Percentiles rank a stretch among this genome's conserved stretches.
These are phyloP conservation scores for Armadillidium nasatum DNA, from an alignment of 1,140 invertebrate genomes.

Conservation along the genomic window DNA sequence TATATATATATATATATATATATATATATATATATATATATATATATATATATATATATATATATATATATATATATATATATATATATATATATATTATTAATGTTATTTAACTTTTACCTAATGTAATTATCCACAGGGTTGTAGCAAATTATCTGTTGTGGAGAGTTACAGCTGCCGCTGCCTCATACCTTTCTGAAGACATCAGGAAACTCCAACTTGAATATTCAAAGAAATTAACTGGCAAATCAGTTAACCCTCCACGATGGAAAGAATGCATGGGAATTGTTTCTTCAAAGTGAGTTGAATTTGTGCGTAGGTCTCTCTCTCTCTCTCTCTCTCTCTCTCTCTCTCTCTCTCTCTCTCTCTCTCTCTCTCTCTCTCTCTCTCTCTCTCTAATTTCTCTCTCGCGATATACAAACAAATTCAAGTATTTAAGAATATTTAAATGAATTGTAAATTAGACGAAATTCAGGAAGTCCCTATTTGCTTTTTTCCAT, in stretches of 20 bases:
- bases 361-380: not conserved
- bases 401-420: too few relatives aligned
- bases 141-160: slow-evolving; percentile 73
- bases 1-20: too few relatives aligned
- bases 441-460: not conserved
- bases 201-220: slow-evolving; percentile 65
- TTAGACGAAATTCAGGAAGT: not conserved
- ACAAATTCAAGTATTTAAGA: too few relatives aligned
- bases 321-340: slow-evolving; percentile 11
- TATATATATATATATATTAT: too few relatives aligned
- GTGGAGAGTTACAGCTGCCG: slow-evolving; percentile 69
- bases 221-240: slow-evolving; percentile 66
- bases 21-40: too few relatives aligned
- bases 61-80: too few relatives aligned
- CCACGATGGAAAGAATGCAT: slow-evolving; percentile 82
- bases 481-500: not conserved
- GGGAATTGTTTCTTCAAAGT: slow-evolving; percentile 65
- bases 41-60: too few relatives aligned
- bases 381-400: not conserved
- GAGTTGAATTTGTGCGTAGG: not conserved
- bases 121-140: too few relatives aligned
- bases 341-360: not conserved
- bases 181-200: slow-evolving; percentile 69
- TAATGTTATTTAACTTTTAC: too few relatives aligned
- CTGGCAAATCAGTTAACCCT: slow-evolving; percentile 67